A percentile compares a stretch with the other conserved stretches of the same genome.
phyloP scores from a whole-genome alignment of 2,797 vertebrate species.

The Coccyzus lansbergi region DNA sequence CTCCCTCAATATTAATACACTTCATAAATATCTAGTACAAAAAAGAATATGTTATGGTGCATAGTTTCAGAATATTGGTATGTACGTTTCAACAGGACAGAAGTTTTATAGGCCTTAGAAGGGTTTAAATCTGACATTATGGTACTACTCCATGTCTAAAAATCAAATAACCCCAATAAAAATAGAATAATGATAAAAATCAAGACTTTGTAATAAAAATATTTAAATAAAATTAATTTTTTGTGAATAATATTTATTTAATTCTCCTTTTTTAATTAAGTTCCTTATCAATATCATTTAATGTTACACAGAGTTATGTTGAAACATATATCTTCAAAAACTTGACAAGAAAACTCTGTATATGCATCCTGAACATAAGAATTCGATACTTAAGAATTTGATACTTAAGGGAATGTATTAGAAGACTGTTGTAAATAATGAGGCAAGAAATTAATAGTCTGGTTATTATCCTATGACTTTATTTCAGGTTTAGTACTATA shows the following conservation, averaged over 20 bases:
- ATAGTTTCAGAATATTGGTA: not conserved
- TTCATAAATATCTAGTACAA: not conserved
- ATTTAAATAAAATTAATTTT: not conserved
- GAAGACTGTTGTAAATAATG: not conserved
- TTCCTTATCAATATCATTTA: not conserved
- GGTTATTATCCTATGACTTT: not conserved
- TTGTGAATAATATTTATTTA: not conserved
- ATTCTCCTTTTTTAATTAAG: not conserved
- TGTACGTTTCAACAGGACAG: not conserved
- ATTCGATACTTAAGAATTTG: too few relatives aligned
- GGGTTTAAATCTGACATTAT: not conserved
- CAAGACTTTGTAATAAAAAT: not conserved
- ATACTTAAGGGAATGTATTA: not conserved
- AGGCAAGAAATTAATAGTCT: not conserved
- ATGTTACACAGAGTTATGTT: fast-evolving
- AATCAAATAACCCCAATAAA: not conserved
- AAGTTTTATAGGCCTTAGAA: not conserved
- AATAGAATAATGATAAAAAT: not conserved
- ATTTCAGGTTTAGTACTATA: not conserved
- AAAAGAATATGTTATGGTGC: not conserved
- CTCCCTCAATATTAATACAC: not conserved
- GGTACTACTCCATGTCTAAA: fast-evolving
- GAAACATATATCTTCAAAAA: not conserved
- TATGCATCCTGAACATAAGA: not conserved
- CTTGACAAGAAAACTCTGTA: fast-evolving